These are phyloP conservation scores for Pollenia labialis DNA, from an alignment of 2,888 invertebrate species.

Conservation along the genomic window DNA sequence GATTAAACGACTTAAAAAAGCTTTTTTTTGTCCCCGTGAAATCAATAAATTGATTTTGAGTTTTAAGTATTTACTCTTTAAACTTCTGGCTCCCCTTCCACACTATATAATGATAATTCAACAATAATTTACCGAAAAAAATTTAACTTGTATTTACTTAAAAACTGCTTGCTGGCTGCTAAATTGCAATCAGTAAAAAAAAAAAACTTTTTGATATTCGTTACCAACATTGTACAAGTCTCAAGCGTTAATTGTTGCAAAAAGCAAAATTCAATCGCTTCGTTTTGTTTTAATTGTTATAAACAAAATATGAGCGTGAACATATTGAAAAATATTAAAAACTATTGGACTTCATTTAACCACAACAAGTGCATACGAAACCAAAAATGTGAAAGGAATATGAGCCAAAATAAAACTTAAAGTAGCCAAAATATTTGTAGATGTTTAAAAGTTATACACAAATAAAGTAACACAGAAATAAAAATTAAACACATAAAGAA, in stretches of 20 bases:
- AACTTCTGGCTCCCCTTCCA: not conserved
- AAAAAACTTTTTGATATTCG: conserved; percentile 27
- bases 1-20: no score
- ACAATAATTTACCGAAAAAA: conserved; percentile 23
- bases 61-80: not conserved
- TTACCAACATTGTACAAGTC: conserved; percentile 23
- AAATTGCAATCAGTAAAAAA: conserved; percentile 28
- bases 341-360: not conserved
- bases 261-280: conserved; percentile 34
- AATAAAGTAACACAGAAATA: not conserved
- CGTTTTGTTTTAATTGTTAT: conserved; percentile 40
- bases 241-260: conserved; percentile 61
- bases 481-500: conserved; percentile 12
- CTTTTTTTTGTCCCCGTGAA: no score
- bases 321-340: conserved; percentile 4
- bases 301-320: conserved; percentile 17
- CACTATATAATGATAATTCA: conserved; percentile 23
- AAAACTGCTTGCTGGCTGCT: not conserved
- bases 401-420: conserved; percentile 31
- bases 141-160: conserved; percentile 33
- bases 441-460: not conserved
- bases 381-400: conserved; percentile 55
- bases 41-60: no score
- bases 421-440: conserved; percentile 1
- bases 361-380: not conserved